Evolutionary conservation across 2,113 vertebrate species (phyloP).

Genomic region (Arothron firmamentum): DNA sequence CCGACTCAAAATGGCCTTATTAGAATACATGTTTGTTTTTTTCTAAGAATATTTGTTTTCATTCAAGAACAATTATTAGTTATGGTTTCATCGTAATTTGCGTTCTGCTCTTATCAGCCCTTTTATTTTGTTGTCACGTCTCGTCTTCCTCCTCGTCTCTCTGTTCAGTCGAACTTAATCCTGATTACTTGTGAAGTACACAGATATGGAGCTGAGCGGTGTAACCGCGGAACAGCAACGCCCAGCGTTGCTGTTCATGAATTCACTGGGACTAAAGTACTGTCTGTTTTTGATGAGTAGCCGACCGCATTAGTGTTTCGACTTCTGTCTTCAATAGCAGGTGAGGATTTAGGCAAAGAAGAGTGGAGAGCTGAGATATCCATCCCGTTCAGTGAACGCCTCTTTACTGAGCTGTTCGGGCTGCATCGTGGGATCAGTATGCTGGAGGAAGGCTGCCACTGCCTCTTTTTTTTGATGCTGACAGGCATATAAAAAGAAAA

Average conservation of each 20-base stretch:
- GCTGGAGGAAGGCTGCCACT: conserved; percentile 24
- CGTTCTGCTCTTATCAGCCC: conserved; percentile 4
- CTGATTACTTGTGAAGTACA: conserved; percentile 11
- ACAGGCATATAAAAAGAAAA: conserved; percentile 27
- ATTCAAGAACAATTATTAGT: no score
- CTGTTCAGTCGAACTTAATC: conserved; percentile 6
- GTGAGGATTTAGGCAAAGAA: conserved; percentile 3
- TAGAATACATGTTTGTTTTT: conserved; percentile 2
- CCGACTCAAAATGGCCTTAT: no score
- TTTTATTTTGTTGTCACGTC: conserved; percentile 15
- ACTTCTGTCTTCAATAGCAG: conserved; percentile 16
- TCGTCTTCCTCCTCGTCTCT: conserved; percentile 3
- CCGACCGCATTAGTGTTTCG: no score
- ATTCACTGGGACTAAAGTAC: no score
- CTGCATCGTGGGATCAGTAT: conserved; percentile 14
- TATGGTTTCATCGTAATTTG: background rate
- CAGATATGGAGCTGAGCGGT: conserved; percentile 5
- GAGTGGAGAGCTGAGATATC: conserved; percentile 13
- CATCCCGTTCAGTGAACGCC: conserved; percentile 14
- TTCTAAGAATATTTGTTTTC: background rate
- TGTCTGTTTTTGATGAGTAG: no score
- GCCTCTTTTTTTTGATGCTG: conserved; percentile 1
- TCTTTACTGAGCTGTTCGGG: background rate
- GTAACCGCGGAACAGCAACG: no score
- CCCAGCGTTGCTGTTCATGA: background rate